phyloP scores from a whole-genome alignment of 2,888 invertebrate genomes.

The Formica aserva region DNA sequence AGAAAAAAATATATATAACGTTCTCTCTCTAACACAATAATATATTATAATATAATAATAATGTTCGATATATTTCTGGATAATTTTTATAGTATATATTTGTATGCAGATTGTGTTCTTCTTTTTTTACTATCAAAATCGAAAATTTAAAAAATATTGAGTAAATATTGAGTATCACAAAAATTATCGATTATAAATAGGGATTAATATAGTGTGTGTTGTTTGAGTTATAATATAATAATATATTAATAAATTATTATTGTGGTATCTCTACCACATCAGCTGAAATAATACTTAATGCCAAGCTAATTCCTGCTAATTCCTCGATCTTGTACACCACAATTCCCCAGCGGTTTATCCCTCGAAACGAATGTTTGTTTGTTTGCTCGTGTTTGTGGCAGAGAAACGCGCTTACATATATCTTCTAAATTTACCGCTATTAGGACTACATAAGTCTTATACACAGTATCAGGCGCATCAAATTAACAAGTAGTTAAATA shows the following conservation, averaged over 20 bases:
- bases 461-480: background rate
- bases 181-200: background rate
- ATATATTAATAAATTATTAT: background rate
- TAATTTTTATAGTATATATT: background rate
- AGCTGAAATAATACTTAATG: slow-evolving; percentile 2
- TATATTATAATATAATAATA: background rate
- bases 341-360: slow-evolving; percentile 32
- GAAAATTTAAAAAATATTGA: background rate
- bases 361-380: slow-evolving; percentile 21
- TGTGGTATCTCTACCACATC: too few species aligned
- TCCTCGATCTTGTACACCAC: slow-evolving; percentile 18
- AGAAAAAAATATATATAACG: background rate
- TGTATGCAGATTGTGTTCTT: background rate
- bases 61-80: background rate
- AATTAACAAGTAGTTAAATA: background rate
- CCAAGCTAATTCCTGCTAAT: slow-evolving; percentile 34
- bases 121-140: background rate
- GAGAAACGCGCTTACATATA: background rate
- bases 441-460: background rate
- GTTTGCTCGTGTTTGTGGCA: slow-evolving; percentile 4
- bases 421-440: slow-evolving; percentile 31
- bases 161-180: background rate
- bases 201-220: background rate
- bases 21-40: background rate
- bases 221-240: background rate